Evolutionary conservation across 2,888 invertebrate species (phyloP), one percentile per base, ranked within the genome.

Genomic region (Perdita meconis): DNA sequence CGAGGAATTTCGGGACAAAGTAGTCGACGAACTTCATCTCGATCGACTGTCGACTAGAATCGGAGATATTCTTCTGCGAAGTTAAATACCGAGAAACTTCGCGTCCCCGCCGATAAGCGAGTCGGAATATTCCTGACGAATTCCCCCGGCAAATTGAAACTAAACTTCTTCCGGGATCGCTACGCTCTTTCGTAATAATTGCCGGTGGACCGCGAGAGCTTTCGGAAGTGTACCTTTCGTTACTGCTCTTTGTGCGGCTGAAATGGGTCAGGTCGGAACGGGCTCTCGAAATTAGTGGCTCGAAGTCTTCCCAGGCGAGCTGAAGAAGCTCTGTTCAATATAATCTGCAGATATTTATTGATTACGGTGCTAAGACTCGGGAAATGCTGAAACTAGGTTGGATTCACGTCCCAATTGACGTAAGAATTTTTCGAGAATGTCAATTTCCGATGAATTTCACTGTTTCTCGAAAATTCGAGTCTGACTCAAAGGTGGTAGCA

Each of bases 71-170:
- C 64, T 26, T 3, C 22, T 16, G 50, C 24, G 10, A 42, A 53
- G 53, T 63, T 68, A 68, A 68, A 53, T 53, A 51, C 16, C 60
- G n/a, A 38, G 67, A 59, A 68, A 68, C 40, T 51, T 51, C 53
- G 13, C 6, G 34, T 22, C 59, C 13, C 13, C 44, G 3, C 44
- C 56, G 30, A 34, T 44, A 30, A 44, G 22, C 30, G 34, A 44
- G 56, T 66, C 57, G 24, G 42, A 66, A 66, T 66, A 66, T 66
- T 47, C 44, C 40, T 22, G 22, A 56, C 30, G 59, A 64, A 53
- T 53, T 64, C 57, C 59, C 10, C 3, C 36, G 36, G 55, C 24
- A 66, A 67, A 67, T 59, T 57, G 44, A 66, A 36, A 59, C 38
- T 50, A 47, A 67, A 67, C 66, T 67, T 67, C 56, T 13, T 47